These are phyloP conservation scores for Pseudopleuronectes americanus DNA, from an alignment of 2,797 vertebrate genomes.

Conservation along the genomic window DNA sequence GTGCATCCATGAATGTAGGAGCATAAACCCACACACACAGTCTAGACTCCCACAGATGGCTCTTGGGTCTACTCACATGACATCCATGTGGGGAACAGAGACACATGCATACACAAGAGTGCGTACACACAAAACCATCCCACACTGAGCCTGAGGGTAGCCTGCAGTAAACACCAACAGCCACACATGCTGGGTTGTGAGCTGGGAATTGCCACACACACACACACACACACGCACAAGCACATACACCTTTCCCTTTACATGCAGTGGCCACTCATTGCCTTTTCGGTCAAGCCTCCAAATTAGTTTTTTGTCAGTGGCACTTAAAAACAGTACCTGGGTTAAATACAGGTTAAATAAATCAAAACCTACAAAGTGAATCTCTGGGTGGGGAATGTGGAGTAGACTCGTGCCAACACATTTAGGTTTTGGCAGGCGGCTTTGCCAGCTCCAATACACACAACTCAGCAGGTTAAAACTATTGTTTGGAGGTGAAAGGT, in stretches of 20 bases:
- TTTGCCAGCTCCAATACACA: conserved; percentile 38
- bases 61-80: conserved; percentile 53
- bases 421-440: conserved; percentile 38
- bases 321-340: conserved; percentile 30
- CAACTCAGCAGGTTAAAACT: conserved; percentile 42
- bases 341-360: conserved; percentile 51
- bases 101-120: conserved; percentile 12
- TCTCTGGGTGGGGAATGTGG: conserved; percentile 30
- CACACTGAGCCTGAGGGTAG: conserved; percentile 41
- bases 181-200: conserved; percentile 55
- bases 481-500: conserved; percentile 59
- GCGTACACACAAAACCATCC: conserved; percentile 28
- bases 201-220: conserved; percentile 29
- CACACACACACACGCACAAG: neutral
- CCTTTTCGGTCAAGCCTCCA: conserved; percentile 21
- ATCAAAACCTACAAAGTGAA: conserved; percentile 35
- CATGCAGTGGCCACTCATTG: conserved; percentile 5
- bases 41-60: conserved; percentile 48
- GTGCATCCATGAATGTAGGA: conserved; percentile 3
- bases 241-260: neutral
- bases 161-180: conserved; percentile 59
- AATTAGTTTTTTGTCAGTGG: conserved; percentile 18
- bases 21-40: conserved; percentile 26
- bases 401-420: conserved; percentile 36
- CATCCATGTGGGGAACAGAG: conserved; percentile 56